phyloP scores from a whole-genome alignment of 2,797 vertebrate species.

The Graptemys geographica region DNA sequence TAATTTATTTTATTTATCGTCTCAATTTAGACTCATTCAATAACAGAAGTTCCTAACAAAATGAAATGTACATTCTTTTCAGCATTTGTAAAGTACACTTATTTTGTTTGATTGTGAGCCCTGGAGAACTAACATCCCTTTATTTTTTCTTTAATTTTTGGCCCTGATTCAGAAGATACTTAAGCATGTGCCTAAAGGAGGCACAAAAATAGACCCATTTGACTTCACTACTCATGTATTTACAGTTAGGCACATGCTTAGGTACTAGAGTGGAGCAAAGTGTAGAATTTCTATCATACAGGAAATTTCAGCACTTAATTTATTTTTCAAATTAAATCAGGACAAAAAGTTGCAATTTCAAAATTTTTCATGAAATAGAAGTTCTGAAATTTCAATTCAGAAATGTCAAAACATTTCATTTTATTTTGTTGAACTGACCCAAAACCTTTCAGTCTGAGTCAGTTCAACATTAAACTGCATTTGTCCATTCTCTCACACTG shows the following conservation, averaged over 20 bases:
- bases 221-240: background rate
- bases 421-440: background rate
- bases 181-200: background rate
- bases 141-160: background rate
- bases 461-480: background rate
- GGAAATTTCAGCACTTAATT: background rate
- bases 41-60: background rate
- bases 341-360: background rate
- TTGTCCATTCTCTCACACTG: background rate
- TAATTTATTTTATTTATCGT: background rate
- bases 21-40: background rate
- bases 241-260: background rate
- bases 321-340: background rate
- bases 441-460: background rate
- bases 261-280: background rate
- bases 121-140: fast-evolving
- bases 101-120: background rate
- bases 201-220: background rate
- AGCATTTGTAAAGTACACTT: background rate
- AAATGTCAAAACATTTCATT: background rate
- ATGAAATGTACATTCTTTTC: background rate
- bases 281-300: background rate
- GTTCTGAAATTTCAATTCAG: background rate
- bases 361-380: background rate
- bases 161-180: background rate